phyloP scores from a whole-genome alignment of 1,140 invertebrate genomes.

The Cecropterus lyciades region DNA sequence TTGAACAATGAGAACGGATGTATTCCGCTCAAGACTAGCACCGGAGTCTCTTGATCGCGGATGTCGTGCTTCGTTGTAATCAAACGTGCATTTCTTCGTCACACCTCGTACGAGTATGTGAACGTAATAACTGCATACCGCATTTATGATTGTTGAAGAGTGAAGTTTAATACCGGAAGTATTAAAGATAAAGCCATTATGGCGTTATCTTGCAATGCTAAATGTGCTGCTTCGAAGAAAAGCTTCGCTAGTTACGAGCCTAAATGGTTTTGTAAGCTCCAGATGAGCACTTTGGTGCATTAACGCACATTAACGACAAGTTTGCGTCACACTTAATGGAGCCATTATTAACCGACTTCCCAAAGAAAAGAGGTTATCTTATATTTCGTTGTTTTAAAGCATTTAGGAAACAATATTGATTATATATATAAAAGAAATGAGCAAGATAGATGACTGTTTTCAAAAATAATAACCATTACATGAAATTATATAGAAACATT shows the following conservation, averaged over 20 bases:
- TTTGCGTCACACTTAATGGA: too few relatives aligned
- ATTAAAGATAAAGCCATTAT: neutral
- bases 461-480: too few relatives aligned
- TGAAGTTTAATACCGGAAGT: constrained; percentile 8
- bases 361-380: too few relatives aligned
- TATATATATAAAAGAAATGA: too few relatives aligned
- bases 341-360: too few relatives aligned
- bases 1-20: constrained; percentile 62
- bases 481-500: too few relatives aligned
- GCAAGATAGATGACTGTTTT: too few relatives aligned
- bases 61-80: constrained; percentile 37
- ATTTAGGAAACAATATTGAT: too few relatives aligned
- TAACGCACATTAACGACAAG: too few relatives aligned
- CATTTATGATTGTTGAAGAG: constrained; percentile 10
- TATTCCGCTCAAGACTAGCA: constrained; percentile 61
- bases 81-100: constrained; percentile 23
- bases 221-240: neutral
- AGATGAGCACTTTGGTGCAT: too few relatives aligned
- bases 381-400: too few relatives aligned
- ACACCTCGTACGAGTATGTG: constrained; percentile 21
- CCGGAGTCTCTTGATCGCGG: constrained; percentile 18
- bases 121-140: constrained; percentile 25
- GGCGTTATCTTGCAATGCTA: neutral
- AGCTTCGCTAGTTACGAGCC: neutral
- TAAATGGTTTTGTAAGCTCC: neutral